Evolutionary conservation across 2,888 invertebrate species (phyloP).

Genomic region (Adela reaumurella): DNA sequence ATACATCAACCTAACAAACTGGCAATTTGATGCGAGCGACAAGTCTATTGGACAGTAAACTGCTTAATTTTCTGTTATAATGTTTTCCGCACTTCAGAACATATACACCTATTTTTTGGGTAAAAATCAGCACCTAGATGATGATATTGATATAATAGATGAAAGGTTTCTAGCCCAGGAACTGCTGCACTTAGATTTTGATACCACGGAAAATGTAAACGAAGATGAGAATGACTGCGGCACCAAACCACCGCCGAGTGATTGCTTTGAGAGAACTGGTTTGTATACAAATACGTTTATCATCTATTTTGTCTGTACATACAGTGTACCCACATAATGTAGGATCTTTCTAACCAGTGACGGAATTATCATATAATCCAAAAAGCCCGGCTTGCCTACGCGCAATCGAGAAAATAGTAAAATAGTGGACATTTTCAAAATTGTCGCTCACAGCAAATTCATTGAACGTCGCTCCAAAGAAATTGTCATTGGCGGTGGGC

Average conservation of each 20-base stretch:
- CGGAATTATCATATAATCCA: no score
- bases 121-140: slow-evolving; percentile 15
- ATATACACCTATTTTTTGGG: slow-evolving; percentile 32
- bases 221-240: slow-evolving; percentile 7
- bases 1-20: slow-evolving; percentile 74
- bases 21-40: slow-evolving; percentile 73
- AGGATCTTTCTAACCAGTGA: no score
- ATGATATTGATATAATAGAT: slow-evolving; percentile 22
- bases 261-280: slow-evolving; percentile 41
- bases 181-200: slow-evolving; percentile 32
- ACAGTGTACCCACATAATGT: no score
- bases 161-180: slow-evolving; percentile 38
- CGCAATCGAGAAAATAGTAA: no score
- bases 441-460: no score
- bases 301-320: no score
- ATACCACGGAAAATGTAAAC: slow-evolving; percentile 14
- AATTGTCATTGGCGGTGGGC: no score
- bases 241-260: slow-evolving; percentile 8
- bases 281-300: no score
- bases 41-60: slow-evolving; percentile 59
- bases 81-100: slow-evolving; percentile 42
- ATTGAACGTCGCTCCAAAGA: no score
- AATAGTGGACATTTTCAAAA: no score
- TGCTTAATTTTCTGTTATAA: slow-evolving; percentile 17
- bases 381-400: no score